phyloP scores from a whole-genome alignment of 2,797 vertebrate species.

The Jordanella pulchra region DNA sequence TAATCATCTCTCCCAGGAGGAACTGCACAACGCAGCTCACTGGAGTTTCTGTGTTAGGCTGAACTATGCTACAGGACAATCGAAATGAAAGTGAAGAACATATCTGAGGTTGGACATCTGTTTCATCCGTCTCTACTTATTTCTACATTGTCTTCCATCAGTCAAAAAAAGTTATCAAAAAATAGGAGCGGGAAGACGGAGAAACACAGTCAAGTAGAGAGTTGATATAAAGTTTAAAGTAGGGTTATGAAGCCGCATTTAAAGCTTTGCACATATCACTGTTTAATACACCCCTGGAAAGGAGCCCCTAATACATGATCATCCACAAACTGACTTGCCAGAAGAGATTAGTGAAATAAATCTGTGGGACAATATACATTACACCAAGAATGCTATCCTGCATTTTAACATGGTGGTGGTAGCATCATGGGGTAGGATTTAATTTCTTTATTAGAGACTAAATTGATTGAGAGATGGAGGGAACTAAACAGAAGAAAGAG shows the following conservation, averaged over 20 bases:
- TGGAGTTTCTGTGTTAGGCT: constrained; percentile 4
- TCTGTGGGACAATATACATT: not conserved
- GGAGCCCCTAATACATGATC: not conserved
- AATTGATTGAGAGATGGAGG: not conserved
- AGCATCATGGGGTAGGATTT: not conserved
- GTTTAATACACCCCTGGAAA: not conserved
- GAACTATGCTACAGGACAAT: not conserved
- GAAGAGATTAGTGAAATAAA: not conserved
- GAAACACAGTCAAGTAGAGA: too few relatives aligned
- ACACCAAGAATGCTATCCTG: not conserved
- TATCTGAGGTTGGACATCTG: constrained; percentile 15
- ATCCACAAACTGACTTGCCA: not conserved
- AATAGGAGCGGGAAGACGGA: too few relatives aligned
- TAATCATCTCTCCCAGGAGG: constrained; percentile 51
- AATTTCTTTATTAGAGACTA: not conserved
- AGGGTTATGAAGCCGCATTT: not conserved
- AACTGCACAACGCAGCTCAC: constrained; percentile 20
- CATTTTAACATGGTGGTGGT: not conserved
- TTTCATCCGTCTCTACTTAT: constrained; percentile 22
- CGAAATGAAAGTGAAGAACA: constrained; percentile 8
- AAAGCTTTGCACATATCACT: not conserved
- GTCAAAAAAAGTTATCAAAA: too few relatives aligned
- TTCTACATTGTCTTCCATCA: too few relatives aligned
- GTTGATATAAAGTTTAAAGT: not conserved
- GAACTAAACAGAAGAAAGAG: not conserved